phyloP scores from a whole-genome alignment of 2,113 vertebrate genomes.

The Ophthalmolycus amberensis region DNA sequence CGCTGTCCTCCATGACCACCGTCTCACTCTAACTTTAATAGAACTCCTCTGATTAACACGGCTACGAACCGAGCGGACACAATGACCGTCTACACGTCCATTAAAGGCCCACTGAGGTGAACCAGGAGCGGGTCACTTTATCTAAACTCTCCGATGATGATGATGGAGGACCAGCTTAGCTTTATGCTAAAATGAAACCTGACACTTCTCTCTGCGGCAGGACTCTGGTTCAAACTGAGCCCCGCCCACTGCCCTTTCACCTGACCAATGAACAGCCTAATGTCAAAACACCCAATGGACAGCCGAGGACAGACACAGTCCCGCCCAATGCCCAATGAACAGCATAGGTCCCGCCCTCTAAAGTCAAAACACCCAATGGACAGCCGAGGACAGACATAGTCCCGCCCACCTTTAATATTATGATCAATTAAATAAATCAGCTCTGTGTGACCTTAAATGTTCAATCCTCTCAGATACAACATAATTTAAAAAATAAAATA shows the following conservation, averaged over 20 bases:
- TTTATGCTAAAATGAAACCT: slow-evolving; percentile 29
- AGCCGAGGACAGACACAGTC: neutral
- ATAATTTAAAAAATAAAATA: too few species aligned
- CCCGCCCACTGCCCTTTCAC: neutral
- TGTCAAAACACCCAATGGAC: neutral
- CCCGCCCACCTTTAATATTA: too few species aligned
- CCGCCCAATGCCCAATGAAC: neutral
- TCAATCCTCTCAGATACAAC: too few species aligned
- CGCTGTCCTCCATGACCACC: slow-evolving; percentile 58
- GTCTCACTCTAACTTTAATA: neutral
- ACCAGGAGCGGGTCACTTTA: neutral
- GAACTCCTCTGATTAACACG: too few species aligned
- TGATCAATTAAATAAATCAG: too few species aligned
- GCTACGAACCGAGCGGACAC: neutral
- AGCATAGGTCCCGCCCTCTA: too few species aligned
- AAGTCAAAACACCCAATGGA: too few species aligned
- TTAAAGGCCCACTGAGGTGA: neutral
- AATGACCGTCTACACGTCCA: neutral
- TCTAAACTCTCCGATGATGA: neutral
- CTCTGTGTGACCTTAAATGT: too few species aligned
- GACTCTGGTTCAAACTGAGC: slow-evolving; percentile 47
- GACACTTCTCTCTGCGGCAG: slow-evolving; percentile 50
- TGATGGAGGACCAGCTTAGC: slow-evolving; percentile 1
- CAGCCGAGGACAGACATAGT: too few species aligned
- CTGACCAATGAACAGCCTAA: neutral